A percentile compares a stretch with the other conserved stretches of the same genome.
Conservation (phyloP, 92 coral and sea anemone genomes). For the Phymanthus crucifer region DNA sequence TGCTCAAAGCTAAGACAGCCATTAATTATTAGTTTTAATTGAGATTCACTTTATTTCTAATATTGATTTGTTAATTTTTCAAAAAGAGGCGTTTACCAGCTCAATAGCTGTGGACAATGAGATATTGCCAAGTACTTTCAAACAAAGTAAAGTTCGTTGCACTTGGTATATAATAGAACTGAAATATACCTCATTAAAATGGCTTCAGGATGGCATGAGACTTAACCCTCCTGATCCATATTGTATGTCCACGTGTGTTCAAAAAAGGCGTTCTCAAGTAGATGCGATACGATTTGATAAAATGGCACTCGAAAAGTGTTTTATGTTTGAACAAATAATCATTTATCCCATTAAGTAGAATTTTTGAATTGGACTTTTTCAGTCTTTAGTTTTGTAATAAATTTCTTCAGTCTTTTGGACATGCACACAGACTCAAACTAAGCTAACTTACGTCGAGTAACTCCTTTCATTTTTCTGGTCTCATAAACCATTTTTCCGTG, state of each 20-base stretch:
- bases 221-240: background rate
- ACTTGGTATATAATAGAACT: background rate
- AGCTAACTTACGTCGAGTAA: too few species aligned
- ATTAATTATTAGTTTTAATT: background rate
- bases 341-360: slow-evolving; percentile 10
- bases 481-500: too few species aligned
- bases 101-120: slow-evolving; percentile 12
- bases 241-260: slow-evolving; percentile 22
- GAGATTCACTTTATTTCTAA: background rate
- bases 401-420: background rate
- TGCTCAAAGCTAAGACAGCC: background rate
- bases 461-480: too few species aligned
- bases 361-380: background rate
- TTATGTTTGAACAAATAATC: slow-evolving; percentile 14
- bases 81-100: slow-evolving; percentile 11
- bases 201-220: background rate
- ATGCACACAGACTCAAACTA: background rate
- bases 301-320: slow-evolving; percentile 9
- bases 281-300: slow-evolving; percentile 12
- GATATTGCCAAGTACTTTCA: slow-evolving; percentile 20
- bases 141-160: slow-evolving; percentile 9
- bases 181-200: background rate
- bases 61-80: slow-evolving; percentile 2
- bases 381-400: background rate
- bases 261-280: slow-evolving; percentile 5